These are phyloP conservation scores for Sorex maritimensis DNA, from an alignment of 2,797 vertebrate species.

Conservation along the genomic window DNA sequence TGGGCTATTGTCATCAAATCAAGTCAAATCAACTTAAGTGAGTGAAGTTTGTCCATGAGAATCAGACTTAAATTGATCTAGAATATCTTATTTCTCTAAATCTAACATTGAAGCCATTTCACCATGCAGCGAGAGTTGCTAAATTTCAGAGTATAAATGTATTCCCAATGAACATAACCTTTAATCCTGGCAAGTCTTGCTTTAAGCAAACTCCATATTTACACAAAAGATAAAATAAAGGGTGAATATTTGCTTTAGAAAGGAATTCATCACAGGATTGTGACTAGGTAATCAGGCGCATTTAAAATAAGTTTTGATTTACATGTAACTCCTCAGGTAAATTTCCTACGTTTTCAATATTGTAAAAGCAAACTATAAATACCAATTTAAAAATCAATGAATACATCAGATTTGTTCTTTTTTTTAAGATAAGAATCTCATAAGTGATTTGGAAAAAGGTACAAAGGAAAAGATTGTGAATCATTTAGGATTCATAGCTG, in stretches of 20 bases:
- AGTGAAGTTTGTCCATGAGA: background rate
- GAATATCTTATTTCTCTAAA: conserved; percentile 22
- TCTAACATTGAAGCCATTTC: conserved; percentile 38
- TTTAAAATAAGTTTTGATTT: conserved; percentile 73
- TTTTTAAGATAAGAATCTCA: background rate
- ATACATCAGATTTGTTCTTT: conserved; percentile 26
- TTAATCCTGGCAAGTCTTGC: conserved; percentile 74
- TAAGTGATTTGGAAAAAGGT: conserved; percentile 26
- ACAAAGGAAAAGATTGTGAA: background rate
- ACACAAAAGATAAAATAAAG: conserved; percentile 79
- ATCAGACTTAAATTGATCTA: background rate
- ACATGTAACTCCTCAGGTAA: conserved; percentile 11
- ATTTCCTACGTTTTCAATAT: conserved; percentile 46
- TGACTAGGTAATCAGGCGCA: conserved; percentile 44
- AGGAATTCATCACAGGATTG: conserved; percentile 65
- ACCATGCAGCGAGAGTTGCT: conserved; percentile 25
- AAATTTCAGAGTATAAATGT: conserved; percentile 69
- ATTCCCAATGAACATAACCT: conserved; percentile 76
- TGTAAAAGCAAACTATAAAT: conserved; percentile 55
- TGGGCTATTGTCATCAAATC: conserved; percentile 11
- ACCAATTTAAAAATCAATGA: conserved; percentile 47
- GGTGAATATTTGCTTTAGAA: conserved; percentile 76
- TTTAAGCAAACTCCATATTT: conserved; percentile 78
- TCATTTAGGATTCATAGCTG: background rate
- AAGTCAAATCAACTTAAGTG: background rate